These are phyloP conservation scores for Punctoribates punctum DNA, from an alignment of 2,888 invertebrate genomes.

Conservation along the genomic window DNA sequence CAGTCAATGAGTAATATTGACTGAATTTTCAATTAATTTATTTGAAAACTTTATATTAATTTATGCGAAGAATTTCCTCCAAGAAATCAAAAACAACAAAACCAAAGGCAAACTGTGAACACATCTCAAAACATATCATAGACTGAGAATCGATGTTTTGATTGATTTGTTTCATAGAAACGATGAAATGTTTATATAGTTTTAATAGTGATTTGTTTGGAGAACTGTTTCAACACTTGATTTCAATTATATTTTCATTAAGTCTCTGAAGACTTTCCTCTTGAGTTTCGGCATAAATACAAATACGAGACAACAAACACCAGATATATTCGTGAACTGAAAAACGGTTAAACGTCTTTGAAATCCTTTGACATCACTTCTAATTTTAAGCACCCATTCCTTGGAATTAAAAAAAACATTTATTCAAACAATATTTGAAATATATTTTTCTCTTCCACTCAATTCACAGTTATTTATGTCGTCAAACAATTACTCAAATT, in stretches of 20 bases:
- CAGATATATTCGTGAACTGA: no score
- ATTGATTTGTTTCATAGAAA: conserved; percentile 5
- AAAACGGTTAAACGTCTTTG: not conserved
- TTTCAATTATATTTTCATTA: not conserved
- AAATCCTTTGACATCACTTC: not conserved
- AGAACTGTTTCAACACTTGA: not conserved
- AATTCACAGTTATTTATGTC: no score
- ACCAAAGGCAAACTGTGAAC: not conserved
- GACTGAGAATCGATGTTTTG: not conserved
- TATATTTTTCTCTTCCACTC: no score
- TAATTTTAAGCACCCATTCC: conserved; percentile 7
- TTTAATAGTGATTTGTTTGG: not conserved
- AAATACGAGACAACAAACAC: no score
- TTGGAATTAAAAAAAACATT: not conserved
- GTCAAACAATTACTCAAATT: no score
- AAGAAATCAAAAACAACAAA: not conserved
- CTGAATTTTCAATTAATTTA: no score
- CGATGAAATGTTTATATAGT: not conserved
- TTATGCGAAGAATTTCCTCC: no score
- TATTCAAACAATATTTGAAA: not conserved
- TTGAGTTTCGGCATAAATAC: not conserved
- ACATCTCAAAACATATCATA: not conserved
- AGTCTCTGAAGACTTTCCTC: not conserved
- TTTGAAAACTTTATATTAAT: no score
- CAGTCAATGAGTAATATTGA: no score